Base-by-base conservation (phyloP, 35 echinoderm and acorn worm species). In the Antedon bifida region DNA sequence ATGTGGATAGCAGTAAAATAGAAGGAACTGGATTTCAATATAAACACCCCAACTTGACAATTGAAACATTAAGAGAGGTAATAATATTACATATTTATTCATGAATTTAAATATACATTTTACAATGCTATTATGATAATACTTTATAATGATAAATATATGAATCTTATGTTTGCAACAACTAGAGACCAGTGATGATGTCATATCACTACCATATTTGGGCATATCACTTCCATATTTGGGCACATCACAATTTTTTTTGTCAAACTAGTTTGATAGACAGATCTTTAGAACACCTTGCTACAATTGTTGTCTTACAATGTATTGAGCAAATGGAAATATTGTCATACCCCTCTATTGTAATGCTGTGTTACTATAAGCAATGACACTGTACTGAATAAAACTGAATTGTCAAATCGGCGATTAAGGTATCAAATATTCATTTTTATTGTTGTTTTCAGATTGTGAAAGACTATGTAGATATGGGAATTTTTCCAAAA, bases 1-100 rank as follows among this genome's bases (percentile, higher is more conserved):
- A 86, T 34, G 34, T 99, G 85, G 95, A 99, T 81, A 88, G 90
- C 13, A 89, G 87, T 75, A 99, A 99, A 81, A 74, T 99, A 36
- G 88, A 86, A 35, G 87, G 79, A n/a, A 92, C 91, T 51, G 95
- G 95, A 16, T 99, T 99, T 78, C 73, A 89, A 28, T 90, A 84
- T 35, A 76, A 77, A 31, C 85, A 87, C 36, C 95, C 90, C 30
- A 39, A 77, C 32, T 26, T 99, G 29, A 86, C 87, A 16, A 75
- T 93, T 33, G 75, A 99, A 46, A 31, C 36, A 78, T 82, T 99
- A 4, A 84, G 84, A 90, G 90, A 78, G 88, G 95, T 99, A 35
- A 42, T 42, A 42, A 7, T 42, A 7, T 42, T 42, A 4, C 14
- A 42, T 42, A 85, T 78, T 74, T 84, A 26, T 30, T 88, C 21